Evolutionary conservation across 2,797 vertebrate species (phyloP).

Genomic region (Hephaestus fuliginosus): DNA sequence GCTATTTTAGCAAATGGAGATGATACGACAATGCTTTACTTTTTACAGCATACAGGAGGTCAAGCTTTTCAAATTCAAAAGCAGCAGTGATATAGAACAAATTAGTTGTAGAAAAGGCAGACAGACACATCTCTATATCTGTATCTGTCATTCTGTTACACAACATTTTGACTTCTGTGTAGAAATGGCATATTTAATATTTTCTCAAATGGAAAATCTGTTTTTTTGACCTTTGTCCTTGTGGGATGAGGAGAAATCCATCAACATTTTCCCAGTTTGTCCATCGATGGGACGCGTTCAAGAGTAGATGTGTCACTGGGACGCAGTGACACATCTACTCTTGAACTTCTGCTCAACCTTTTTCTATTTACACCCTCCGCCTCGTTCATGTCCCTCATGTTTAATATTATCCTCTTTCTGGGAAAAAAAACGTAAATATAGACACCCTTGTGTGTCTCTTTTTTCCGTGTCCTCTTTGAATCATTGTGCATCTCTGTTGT

Average conservation of each 20-base stretch:
- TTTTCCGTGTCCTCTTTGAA: conserved; percentile 48
- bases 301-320: too few species aligned
- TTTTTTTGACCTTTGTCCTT: background rate
- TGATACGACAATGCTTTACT: too few species aligned
- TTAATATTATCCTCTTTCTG: background rate
- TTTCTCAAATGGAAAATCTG: background rate
- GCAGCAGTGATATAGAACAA: background rate
- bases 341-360: background rate
- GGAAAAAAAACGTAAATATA: conserved; percentile 25
- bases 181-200: background rate
- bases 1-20: background rate
- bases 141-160: too few species aligned
- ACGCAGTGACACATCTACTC: background rate
- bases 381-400: background rate
- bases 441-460: background rate
- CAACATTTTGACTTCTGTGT: background rate
- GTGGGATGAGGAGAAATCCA: background rate
- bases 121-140: background rate
- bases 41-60: background rate
- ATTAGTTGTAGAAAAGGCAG: background rate
- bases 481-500: conserved; percentile 59
- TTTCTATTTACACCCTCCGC: background rate
- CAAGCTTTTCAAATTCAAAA: background rate
- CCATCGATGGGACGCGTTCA: background rate
- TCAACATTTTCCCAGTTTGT: background rate